phyloP scores from a whole-genome alignment of 2,113 vertebrate species.

The Hyperopisus bebe region DNA sequence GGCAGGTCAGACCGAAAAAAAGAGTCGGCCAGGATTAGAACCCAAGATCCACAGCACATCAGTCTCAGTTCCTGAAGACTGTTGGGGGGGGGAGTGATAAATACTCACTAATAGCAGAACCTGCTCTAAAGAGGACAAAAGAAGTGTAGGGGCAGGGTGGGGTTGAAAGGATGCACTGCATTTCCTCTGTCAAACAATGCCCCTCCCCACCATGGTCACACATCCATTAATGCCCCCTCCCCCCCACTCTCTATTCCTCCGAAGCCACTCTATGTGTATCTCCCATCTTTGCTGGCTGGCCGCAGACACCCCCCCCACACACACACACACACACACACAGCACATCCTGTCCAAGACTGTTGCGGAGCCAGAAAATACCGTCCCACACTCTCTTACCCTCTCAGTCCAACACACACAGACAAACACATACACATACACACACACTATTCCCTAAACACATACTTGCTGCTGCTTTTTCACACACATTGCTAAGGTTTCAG shows the following conservation, averaged over 20 bases:
- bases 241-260: not conserved
- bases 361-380: conserved; percentile 18
- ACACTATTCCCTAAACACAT: conserved; percentile 1
- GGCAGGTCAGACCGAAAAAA: not conserved
- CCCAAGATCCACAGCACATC: not conserved
- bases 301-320: not conserved
- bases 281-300: not conserved
- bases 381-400: conserved; percentile 7
- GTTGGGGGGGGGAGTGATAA: not conserved
- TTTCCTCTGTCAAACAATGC: conserved; percentile 15
- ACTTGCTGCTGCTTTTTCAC: not conserved
- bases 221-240: not conserved
- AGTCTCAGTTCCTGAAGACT: not conserved
- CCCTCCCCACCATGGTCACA: not conserved
- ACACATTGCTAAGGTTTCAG: not conserved
- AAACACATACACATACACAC: not conserved
- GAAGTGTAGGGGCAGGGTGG: not conserved
- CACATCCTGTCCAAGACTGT: conserved; percentile 17
- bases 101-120: not conserved
- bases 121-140: not conserved
- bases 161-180: not conserved
- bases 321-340: not conserved
- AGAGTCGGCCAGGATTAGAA: not conserved
- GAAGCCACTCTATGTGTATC: not conserved
- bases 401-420: not conserved